A percentile compares a stretch with the other conserved stretches of the same genome.
phyloP scores from a whole-genome alignment of 2,797 vertebrate genomes.

The Amazona ochrocephala region DNA sequence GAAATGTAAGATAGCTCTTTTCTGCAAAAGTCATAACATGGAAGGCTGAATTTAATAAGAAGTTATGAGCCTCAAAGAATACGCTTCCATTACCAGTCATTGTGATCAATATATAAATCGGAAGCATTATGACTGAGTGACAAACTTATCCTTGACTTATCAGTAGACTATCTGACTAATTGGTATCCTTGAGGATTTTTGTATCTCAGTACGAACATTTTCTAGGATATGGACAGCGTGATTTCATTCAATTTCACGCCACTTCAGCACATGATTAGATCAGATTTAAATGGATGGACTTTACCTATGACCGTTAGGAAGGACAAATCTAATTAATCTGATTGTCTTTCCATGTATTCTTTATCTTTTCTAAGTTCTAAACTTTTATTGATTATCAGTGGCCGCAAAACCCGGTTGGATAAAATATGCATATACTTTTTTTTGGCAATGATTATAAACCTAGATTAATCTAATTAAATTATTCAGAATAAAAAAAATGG shows the following conservation, averaged over 20 bases:
- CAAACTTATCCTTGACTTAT: slow-evolving; percentile 52
- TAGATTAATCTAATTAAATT: background rate
- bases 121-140: slow-evolving; percentile 24
- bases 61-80: background rate
- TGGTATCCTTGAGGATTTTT: slow-evolving; percentile 56
- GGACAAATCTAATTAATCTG: slow-evolving; percentile 57
- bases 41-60: slow-evolving; percentile 4
- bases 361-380: slow-evolving; percentile 51
- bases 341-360: slow-evolving; percentile 59
- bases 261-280: slow-evolving; percentile 60
- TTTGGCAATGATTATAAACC: background rate
- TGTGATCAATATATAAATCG: background rate
- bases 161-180: slow-evolving; percentile 45
- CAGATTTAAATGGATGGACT: slow-evolving; percentile 60
- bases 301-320: slow-evolving; percentile 45
- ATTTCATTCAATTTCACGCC: slow-evolving; percentile 57
- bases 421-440: slow-evolving; percentile 14
- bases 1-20: background rate
- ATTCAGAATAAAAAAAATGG: background rate
- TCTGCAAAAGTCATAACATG: background rate
- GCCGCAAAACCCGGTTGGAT: background rate
- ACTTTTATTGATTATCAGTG: slow-evolving; percentile 12
- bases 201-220: slow-evolving; percentile 33
- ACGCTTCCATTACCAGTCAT: background rate
- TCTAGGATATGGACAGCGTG: slow-evolving; percentile 28